phyloP scores from a whole-genome alignment of 2,888 invertebrate genomes.

The Drosophila ustulata region DNA sequence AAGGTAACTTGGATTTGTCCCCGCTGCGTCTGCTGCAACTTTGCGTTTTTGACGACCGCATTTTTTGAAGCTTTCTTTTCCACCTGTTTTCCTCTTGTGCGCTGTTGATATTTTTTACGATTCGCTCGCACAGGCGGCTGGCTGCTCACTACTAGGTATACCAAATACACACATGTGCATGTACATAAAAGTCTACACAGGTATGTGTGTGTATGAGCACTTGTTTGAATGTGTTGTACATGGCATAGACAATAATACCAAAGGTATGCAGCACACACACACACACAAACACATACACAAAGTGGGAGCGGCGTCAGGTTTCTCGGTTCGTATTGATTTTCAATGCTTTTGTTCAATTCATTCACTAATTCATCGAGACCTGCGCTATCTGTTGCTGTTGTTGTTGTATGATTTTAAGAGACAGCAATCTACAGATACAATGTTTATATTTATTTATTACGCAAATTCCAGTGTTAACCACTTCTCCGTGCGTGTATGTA shows the following conservation, averaged over 20 bases:
- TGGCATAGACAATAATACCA: slow-evolving; percentile 45
- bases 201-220: slow-evolving; percentile 25
- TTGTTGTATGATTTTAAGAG: slow-evolving; percentile 52
- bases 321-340: slow-evolving; percentile 72
- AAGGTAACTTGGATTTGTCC: slow-evolving; percentile 76
- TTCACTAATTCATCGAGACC: slow-evolving; percentile 72
- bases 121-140: slow-evolving; percentile 34
- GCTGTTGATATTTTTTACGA: slow-evolving; percentile 71
- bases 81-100: slow-evolving; percentile 74
- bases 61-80: slow-evolving; percentile 81
- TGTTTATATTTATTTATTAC: slow-evolving; percentile 33
- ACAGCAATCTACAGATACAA: slow-evolving; percentile 21
- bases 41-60: slow-evolving; percentile 79
- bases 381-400: slow-evolving; percentile 46
- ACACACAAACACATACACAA: slow-evolving; percentile 40
- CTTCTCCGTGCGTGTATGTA: slow-evolving; percentile 14
- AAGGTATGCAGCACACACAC: slow-evolving; percentile 56
- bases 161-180: slow-evolving; percentile 26
- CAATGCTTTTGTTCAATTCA: slow-evolving; percentile 76
- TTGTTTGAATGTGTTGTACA: slow-evolving; percentile 31
- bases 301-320: slow-evolving; percentile 80
- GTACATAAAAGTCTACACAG: slow-evolving; percentile 21
- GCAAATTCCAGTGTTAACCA: slow-evolving; percentile 26
- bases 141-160: slow-evolving; percentile 28
- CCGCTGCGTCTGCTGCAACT: slow-evolving; percentile 75